These are phyloP conservation scores for Oxyteleia sp. DNA, from an alignment of 2,888 invertebrate genomes.

Conservation along the genomic window DNA sequence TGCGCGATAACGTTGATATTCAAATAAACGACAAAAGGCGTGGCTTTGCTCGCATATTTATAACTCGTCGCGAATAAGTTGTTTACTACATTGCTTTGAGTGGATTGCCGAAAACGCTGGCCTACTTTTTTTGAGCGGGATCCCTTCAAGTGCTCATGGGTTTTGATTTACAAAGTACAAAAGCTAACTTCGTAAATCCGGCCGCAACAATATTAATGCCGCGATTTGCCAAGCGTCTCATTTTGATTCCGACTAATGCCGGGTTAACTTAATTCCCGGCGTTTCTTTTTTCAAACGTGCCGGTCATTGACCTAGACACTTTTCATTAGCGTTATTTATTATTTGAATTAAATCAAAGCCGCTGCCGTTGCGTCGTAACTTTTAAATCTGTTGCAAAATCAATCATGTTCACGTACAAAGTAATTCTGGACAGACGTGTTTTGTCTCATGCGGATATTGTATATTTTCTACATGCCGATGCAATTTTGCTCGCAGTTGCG, in stretches of 20 bases:
- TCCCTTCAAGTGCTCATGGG: conserved; percentile 21
- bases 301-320: no score
- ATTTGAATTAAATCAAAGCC: no score
- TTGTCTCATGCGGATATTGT: no score
- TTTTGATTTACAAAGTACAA: conserved; percentile 45
- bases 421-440: no score
- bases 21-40: conserved; percentile 48
- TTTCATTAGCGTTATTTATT: no score
- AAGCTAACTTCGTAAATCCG: conserved; percentile 19
- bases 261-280: no score
- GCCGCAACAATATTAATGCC: conserved; percentile 32
- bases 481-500: conserved; percentile 3
- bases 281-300: no score
- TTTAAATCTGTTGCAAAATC: no score
- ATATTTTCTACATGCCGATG: conserved; percentile 10
- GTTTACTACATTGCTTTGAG: conserved; percentile 55
- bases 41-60: conserved; percentile 56
- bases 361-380: no score
- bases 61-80: conserved; percentile 59
- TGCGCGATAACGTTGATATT: conserved; percentile 20
- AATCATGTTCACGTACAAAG: no score
- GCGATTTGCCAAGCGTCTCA: background rate
- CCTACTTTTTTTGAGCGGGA: conserved; percentile 54
- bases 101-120: conserved; percentile 61
- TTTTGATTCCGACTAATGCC: background rate